Evolutionary conservation across 2,888 invertebrate species (phyloP).

Genomic region (Polymixis flavicincta): DNA sequence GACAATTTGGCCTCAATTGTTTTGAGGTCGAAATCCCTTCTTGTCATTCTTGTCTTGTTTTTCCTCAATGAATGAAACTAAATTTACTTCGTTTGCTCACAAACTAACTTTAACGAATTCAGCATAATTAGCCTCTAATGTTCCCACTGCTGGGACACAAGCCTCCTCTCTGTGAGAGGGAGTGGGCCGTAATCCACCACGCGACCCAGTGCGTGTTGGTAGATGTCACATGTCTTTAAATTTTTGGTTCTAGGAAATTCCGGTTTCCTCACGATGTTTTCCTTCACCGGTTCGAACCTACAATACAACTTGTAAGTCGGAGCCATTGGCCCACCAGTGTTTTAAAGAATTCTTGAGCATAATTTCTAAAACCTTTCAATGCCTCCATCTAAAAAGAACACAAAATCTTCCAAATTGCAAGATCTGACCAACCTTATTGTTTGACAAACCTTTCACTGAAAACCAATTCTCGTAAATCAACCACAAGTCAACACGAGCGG

Average conservation of each 20-base stretch:
- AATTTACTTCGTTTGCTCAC: neutral
- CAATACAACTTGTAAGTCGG: too few relatives aligned
- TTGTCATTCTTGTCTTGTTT: neutral
- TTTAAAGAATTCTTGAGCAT: neutral
- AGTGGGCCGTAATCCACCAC: too few relatives aligned
- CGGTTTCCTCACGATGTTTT: too few relatives aligned
- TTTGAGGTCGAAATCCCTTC: conserved; percentile 9
- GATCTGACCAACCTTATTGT: neutral
- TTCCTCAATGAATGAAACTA: neutral
- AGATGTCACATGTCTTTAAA: too few relatives aligned
- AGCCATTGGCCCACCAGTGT: too few relatives aligned
- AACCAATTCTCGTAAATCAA: neutral
- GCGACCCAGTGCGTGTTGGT: too few relatives aligned
- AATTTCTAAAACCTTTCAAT: neutral
- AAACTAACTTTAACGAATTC: neutral
- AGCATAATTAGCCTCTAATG: too few relatives aligned
- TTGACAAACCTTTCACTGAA: neutral
- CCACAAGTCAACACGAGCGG: neutral
- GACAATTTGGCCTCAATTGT: conserved; percentile 18
- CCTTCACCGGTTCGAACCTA: too few relatives aligned
- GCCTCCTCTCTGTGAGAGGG: too few relatives aligned
- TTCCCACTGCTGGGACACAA: too few relatives aligned
- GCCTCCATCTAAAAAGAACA: neutral
- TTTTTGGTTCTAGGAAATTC: too few relatives aligned
- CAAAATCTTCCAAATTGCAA: neutral